A percentile compares a stretch with the other conserved stretches of the same genome.
Conservation (phyloP, 2,888 invertebrate genomes). For the Prosopocoilus inquinatus region DNA sequence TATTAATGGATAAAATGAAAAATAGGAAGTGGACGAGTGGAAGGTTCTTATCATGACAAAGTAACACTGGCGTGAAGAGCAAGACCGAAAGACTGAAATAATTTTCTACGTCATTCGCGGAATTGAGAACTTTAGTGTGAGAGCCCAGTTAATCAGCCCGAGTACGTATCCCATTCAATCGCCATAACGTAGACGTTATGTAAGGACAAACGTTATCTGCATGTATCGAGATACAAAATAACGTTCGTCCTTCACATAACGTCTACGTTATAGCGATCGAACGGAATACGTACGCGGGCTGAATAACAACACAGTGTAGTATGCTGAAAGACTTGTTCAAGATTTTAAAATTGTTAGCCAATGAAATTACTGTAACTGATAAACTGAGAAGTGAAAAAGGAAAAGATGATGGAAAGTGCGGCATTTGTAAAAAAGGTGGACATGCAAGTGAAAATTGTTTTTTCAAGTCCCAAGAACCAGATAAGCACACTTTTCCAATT, state of each 20-base stretch:
- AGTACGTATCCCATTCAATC: too few species aligned
- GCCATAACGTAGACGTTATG: too few species aligned
- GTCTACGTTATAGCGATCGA: too few species aligned
- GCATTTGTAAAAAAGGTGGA: background rate
- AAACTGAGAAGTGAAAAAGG: background rate
- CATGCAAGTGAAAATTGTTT: constrained; percentile 2
- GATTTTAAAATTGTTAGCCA: too few species aligned
- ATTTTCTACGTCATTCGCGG: background rate
- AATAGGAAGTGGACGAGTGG: background rate
- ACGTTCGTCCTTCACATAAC: too few species aligned
- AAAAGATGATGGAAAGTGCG: background rate
- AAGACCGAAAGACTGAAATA: too few species aligned
- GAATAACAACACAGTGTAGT: background rate
- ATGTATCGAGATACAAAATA: too few species aligned
- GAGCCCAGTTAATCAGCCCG: constrained; percentile 4
- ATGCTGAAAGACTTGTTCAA: background rate
- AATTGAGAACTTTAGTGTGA: constrained; percentile 3
- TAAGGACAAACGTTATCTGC: too few species aligned
- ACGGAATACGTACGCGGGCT: too few species aligned
- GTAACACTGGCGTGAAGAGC: background rate
- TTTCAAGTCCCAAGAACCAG: background rate
- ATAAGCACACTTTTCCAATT: background rate
- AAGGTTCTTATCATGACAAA: background rate
- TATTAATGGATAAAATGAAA: background rate
- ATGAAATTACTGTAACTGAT: background rate